A percentile compares a stretch with the other conserved stretches of the same genome.
Conservation (phyloP, 2,113 vertebrate species). For the Hyla sarda region DNA sequence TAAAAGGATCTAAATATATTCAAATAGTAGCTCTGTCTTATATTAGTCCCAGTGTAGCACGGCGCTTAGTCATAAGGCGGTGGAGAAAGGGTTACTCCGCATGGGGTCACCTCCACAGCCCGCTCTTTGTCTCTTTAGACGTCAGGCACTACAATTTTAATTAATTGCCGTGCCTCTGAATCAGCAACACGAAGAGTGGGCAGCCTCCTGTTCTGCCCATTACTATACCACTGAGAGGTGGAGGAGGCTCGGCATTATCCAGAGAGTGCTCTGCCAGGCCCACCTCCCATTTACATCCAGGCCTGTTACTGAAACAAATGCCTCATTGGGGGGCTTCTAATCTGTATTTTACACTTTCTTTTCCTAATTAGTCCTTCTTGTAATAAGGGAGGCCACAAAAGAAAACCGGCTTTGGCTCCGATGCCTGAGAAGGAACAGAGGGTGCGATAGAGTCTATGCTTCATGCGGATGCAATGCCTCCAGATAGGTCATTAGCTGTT, state of each 20-base stretch:
- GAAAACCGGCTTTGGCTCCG: not conserved
- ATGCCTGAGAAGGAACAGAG: conserved; percentile 14
- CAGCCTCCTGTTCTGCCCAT: conserved; percentile 51
- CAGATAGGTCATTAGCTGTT: not conserved
- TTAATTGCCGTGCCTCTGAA: conserved; percentile 57
- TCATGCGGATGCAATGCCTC: not conserved
- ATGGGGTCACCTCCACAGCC: conserved; percentile 44
- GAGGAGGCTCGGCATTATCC: not conserved
- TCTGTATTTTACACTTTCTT: conserved; percentile 57
- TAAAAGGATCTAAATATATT: conserved; percentile 29
- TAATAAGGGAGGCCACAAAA: conserved; percentile 54
- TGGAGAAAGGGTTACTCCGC: conserved; percentile 38
- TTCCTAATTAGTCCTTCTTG: conserved; percentile 57
- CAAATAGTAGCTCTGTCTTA: not conserved
- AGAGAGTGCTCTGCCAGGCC: not conserved
- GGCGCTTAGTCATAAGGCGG: not conserved
- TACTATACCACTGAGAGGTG: conserved; percentile 29
- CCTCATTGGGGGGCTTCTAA: conserved; percentile 58
- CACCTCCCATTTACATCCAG: conserved; percentile 45
- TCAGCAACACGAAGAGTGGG: conserved; percentile 47
- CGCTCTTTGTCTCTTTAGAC: conserved; percentile 52
- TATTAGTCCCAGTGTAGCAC: not conserved
- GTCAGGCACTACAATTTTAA: conserved; percentile 48
- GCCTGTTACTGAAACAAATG: conserved; percentile 60
- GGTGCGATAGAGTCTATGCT: not conserved